Evolutionary conservation across 2,113 vertebrate genomes (phyloP).

Genomic region (Coptodon bakossiorum): DNA sequence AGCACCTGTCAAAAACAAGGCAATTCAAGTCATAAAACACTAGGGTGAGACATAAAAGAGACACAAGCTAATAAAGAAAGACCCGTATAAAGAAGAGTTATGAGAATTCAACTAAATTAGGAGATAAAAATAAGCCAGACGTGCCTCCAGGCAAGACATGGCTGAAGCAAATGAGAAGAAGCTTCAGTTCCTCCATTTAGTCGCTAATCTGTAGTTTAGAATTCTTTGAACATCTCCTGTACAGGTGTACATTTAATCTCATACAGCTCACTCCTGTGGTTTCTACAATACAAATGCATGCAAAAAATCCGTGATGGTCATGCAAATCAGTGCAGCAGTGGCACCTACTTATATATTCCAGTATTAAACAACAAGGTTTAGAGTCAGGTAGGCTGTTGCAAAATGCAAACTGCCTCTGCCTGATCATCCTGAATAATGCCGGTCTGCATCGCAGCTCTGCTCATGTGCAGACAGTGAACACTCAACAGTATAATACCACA

Average conservation of each 20-base stretch:
- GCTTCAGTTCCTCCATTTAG: background rate
- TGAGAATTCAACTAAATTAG: background rate
- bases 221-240: background rate
- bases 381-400: background rate
- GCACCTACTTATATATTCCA: background rate
- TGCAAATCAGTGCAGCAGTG: background rate
- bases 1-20: background rate
- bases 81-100: background rate
- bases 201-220: background rate
- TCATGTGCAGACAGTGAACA: background rate
- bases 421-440: background rate
- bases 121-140: background rate
- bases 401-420: background rate
- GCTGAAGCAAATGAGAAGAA: background rate
- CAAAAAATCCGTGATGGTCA: background rate
- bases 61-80: background rate
- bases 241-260: background rate
- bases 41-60: rapidly evolving
- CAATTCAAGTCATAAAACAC: background rate
- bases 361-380: background rate
- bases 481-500: background rate
- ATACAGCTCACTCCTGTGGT: background rate
- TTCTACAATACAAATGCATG: background rate
- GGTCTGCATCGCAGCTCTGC: background rate
- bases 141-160: background rate